Evolutionary conservation across 1,140 invertebrate species (phyloP).

Genomic region (Halotydeus destructor): DNA sequence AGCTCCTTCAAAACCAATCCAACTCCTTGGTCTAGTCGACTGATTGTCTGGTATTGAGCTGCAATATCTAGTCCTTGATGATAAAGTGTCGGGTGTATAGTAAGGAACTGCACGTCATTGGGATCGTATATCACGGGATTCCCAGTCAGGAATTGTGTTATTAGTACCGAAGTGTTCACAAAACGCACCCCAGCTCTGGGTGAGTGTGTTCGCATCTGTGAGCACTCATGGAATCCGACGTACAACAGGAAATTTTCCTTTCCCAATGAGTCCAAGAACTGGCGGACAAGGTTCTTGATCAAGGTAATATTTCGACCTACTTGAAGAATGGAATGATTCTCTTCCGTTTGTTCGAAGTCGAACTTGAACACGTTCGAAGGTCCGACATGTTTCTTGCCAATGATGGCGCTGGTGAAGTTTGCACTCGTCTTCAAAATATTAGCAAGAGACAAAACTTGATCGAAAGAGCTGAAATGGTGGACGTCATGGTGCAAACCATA

Average conservation of each 20-base stretch:
- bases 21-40: constrained; percentile 72
- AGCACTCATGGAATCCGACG: constrained; percentile 74
- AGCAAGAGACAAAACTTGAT: constrained; percentile 48
- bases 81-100: constrained; percentile 57
- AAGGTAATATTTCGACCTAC: constrained; percentile 74
- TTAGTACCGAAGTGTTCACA: constrained; percentile 79
- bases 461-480: constrained; percentile 72
- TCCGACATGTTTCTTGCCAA: constrained; percentile 84
- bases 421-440: constrained; percentile 45
- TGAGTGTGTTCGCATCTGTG: constrained; percentile 68
- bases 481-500: constrained; percentile 70
- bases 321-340: constrained; percentile 66
- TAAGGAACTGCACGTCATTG: constrained; percentile 60
- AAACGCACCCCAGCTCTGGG: constrained; percentile 63
- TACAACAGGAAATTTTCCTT: constrained; percentile 57
- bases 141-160: constrained; percentile 78
- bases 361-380: constrained; percentile 50
- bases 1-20: constrained; percentile 58
- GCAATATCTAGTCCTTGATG: constrained; percentile 56
- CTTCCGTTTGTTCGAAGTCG: constrained; percentile 68
- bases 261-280: constrained; percentile 40
- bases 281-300: constrained; percentile 50
- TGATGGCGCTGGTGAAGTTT: constrained; percentile 40
- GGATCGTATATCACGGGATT: constrained; percentile 59
- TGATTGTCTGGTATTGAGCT: constrained; percentile 74